These are phyloP conservation scores for Sphinx pinastri DNA, from an alignment of 2,888 invertebrate species.

Conservation along the genomic window DNA sequence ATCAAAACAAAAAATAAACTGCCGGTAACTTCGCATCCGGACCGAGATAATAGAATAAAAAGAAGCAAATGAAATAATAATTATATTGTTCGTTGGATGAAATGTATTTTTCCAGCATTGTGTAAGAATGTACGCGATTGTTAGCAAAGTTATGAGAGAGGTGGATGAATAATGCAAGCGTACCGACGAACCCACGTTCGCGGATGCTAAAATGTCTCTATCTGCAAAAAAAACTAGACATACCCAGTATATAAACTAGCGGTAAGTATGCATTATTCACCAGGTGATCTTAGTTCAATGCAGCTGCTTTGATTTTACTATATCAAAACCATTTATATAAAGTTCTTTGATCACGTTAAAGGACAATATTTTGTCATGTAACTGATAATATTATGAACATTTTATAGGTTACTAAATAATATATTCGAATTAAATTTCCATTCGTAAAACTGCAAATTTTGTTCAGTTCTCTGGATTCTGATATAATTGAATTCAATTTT, in stretches of 20 bases:
- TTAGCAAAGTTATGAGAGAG: conserved; percentile 42
- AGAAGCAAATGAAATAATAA: conserved; percentile 48
- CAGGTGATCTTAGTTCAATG: not conserved
- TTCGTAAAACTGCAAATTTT: no score
- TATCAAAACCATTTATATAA: not conserved
- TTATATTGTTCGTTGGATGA: conserved; percentile 40
- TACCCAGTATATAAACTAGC: not conserved
- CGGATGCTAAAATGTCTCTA: conserved; percentile 32
- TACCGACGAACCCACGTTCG: conserved; percentile 10
- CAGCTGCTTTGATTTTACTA: not conserved
- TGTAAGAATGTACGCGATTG: conserved; percentile 39
- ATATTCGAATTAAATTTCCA: no score
- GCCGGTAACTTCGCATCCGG: conserved; percentile 32
- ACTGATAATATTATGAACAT: no score
- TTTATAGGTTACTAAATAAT: no score
- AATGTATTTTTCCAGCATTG: conserved; percentile 40
- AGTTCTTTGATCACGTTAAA: not conserved
- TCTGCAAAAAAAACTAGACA: not conserved
- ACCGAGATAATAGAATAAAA: conserved; percentile 43
- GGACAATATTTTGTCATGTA: no score
- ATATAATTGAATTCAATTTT: no score
- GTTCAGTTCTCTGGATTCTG: no score
- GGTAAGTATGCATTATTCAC: conserved; percentile 11
- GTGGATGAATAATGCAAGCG: conserved; percentile 44
- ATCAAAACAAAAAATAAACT: conserved; percentile 39